Conservation (phyloP, 1,140 invertebrate species). For the Drosophila trapezifrons region DNA sequence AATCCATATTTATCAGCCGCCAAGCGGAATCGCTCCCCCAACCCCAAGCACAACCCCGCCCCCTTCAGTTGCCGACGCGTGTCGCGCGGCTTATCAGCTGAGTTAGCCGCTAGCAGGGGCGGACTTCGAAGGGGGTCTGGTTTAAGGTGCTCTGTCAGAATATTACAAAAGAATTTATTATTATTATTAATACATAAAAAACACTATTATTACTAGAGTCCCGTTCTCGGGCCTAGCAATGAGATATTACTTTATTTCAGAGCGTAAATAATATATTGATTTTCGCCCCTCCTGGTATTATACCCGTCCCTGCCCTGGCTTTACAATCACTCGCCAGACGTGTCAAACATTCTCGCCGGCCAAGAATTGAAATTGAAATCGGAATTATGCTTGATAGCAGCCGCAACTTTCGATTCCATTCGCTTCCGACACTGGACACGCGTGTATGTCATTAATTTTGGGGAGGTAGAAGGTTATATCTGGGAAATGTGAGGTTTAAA, state of each 20-base stretch:
- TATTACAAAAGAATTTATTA: not conserved
- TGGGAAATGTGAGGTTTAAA: no score
- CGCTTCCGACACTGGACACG: conserved; percentile 14
- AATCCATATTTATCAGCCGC: conserved; percentile 32
- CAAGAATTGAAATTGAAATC: conserved; percentile 15
- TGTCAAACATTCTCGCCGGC: not conserved
- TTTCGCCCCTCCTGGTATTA: no score
- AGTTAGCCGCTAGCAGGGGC: not conserved
- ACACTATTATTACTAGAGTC: no score
- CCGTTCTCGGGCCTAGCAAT: no score
- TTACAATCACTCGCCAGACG: not conserved
- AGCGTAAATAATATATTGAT: no score
- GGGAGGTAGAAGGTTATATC: no score
- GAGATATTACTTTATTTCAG: no score
- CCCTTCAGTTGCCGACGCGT: no score
- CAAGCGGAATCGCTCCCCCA: not conserved
- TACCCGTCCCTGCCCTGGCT: not conserved
- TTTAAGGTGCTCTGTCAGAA: not conserved
- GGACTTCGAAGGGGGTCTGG: not conserved
- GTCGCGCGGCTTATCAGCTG: conserved; percentile 23
- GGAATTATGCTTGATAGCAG: conserved; percentile 8
- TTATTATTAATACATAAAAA: no score
- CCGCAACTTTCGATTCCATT: conserved; percentile 20
- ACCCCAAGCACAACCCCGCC: not conserved
- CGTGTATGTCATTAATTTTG: conserved; percentile 5